Percentiles rank a stretch among this genome's conserved stretches.
These are phyloP conservation scores for Vultur gryphus DNA, from an alignment of 2,797 vertebrate species.

Conservation along the genomic window DNA sequence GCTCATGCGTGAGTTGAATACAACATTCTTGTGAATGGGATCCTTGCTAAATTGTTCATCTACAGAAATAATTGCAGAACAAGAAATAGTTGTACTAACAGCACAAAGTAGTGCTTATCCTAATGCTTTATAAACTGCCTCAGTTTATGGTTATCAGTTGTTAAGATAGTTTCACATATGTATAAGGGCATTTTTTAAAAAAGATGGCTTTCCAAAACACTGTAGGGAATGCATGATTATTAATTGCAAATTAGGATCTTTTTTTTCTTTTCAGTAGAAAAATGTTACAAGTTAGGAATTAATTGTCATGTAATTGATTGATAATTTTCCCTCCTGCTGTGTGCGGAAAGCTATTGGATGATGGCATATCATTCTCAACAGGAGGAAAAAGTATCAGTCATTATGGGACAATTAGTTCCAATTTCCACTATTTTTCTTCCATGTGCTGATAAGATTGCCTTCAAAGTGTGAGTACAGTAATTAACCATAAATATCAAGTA, in stretches of 20 bases:
- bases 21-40: background rate
- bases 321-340: slow-evolving; percentile 57
- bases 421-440: slow-evolving; percentile 49
- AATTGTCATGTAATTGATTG: slow-evolving; percentile 66
- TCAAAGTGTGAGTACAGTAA: slow-evolving; percentile 27
- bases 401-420: slow-evolving; percentile 69
- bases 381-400: slow-evolving; percentile 46
- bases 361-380: slow-evolving; percentile 34
- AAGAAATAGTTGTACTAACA: background rate
- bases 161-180: background rate
- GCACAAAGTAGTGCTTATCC: background rate
- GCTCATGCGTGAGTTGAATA: background rate
- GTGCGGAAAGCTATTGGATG: slow-evolving; percentile 22
- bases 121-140: background rate
- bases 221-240: background rate
- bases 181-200: background rate
- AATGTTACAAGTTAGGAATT: slow-evolving; percentile 47
- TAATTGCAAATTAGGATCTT: slow-evolving; percentile 21
- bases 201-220: background rate
- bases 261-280: slow-evolving; percentile 12
- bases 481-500: slow-evolving; percentile 34
- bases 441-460: slow-evolving; percentile 47
- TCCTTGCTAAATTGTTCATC: background rate
- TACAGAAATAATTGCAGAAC: background rate
- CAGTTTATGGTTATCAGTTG: background rate